Conservation (phyloP, 2,113 vertebrate species). For the Erythrocercus mccallii region DNA sequence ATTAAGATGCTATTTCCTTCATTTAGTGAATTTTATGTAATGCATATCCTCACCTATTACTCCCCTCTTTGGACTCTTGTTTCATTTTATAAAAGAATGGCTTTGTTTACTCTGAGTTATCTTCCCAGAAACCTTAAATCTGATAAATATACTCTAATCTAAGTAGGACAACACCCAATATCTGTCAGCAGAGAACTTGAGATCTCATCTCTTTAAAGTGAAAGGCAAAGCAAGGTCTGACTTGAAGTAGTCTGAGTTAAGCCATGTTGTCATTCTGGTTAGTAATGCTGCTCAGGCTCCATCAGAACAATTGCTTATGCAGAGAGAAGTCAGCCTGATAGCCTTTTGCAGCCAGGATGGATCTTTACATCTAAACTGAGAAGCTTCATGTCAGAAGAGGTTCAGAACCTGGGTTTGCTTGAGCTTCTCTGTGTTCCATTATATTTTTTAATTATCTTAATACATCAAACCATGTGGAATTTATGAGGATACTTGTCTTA, state of each 20-base stretch:
- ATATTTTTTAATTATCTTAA: neutral
- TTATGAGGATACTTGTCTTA: neutral
- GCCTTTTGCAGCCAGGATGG: neutral
- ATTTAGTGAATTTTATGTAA: neutral
- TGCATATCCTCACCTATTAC: neutral
- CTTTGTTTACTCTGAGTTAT: neutral
- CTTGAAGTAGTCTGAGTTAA: neutral
- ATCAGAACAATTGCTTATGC: neutral
- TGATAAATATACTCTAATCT: neutral
- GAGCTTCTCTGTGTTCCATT: neutral
- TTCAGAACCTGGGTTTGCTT: neutral
- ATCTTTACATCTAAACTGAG: neutral
- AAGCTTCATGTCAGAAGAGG: neutral
- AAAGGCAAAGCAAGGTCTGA: neutral
- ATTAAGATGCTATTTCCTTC: neutral
- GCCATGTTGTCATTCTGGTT: neutral
- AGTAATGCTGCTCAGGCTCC: neutral
- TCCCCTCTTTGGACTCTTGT: neutral
- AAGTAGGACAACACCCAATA: neutral
- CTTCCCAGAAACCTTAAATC: slow-evolving; percentile 13
- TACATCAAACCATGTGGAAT: neutral
- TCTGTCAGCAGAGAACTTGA: neutral
- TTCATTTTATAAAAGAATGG: neutral
- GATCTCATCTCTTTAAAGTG: neutral
- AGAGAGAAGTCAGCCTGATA: neutral